Evolutionary conservation across 2,113 vertebrate genomes (phyloP), one percentile per base, ranked within the genome.

Genomic region (Nothocercus nigrocapillus): DNA sequence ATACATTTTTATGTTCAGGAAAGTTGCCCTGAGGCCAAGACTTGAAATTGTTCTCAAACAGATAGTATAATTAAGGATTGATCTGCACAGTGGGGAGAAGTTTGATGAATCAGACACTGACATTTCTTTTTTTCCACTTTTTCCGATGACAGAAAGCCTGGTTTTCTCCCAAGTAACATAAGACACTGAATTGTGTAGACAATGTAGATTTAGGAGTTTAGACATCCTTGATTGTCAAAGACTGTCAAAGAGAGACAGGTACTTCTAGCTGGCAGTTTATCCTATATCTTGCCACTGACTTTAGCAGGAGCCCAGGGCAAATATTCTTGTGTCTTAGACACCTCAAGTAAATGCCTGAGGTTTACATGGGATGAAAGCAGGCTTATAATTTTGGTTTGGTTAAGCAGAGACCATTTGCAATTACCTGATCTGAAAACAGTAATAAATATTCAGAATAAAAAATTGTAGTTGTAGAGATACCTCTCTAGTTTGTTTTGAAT

Each of bases 41-140:
- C 89, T 92, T 85, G 88, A 96, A 95, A 90, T 96, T 87, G 78
- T 95, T 96, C 93, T 96, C 83, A 80, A 87, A 92, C 77, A 94
- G 77, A 96, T 90, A 96, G 77, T 51, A 67, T 95, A 95, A 96
- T 96, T 95, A 97, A 95, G 90, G 94, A 94, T 96, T 97, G 95
- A 96, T 95, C 95, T 80, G 92, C 90, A 92, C 92, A 89, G 95
- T 82, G 63, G 86, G 92, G 92, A 96, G 80, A 95, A 76, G 54
- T 1, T 89, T 81, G 88, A 94, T 93, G 95, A 94, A 95, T 95
- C 95, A 95, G 95, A 80, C n/a, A 13, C 27, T 96, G 92, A 96
- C 86, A 92, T 89, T 96, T 90, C 88, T 81, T 90, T 79, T 70
- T 86, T 89, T 96, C 67, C 69, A 54, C 67, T 89, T 93, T 89